phyloP scores from a whole-genome alignment of 2,888 invertebrate species.

The Steinernema scapterisci region DNA sequence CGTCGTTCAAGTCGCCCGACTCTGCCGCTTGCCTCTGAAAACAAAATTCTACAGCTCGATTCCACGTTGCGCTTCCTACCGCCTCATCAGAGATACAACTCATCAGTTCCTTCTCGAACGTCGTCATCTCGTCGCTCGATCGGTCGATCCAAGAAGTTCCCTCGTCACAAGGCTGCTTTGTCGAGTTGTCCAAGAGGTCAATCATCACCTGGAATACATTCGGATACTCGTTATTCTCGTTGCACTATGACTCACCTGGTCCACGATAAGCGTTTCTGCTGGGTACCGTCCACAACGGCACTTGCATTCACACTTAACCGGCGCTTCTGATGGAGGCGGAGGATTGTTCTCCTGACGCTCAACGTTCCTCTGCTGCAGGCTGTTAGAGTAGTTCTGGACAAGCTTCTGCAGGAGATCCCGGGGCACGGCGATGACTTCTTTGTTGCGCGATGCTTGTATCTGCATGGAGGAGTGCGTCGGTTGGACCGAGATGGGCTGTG shows the following conservation, averaged over 20 bases:
- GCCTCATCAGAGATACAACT: conserved; percentile 24
- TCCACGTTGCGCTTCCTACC: too few species aligned
- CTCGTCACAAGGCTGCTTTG: conserved; percentile 30
- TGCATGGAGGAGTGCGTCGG: not conserved
- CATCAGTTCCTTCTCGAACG: conserved; percentile 20
- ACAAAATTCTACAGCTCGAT: not conserved
- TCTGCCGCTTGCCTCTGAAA: conserved; percentile 7
- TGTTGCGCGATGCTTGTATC: not conserved
- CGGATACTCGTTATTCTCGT: not conserved
- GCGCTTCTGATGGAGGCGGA: conserved; percentile 32
- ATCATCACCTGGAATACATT: not conserved
- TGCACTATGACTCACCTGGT: conserved; percentile 40
- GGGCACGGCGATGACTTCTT: conserved; percentile 3
- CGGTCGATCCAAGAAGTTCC: conserved; percentile 23
- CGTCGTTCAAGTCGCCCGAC: not conserved
- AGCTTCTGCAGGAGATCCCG: not conserved
- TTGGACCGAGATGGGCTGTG: not conserved
- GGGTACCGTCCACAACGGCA: conserved; percentile 61
- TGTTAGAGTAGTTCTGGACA: not conserved
- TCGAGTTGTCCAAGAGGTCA: conserved; percentile 35
- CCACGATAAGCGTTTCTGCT: conserved; percentile 58
- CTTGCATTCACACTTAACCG: conserved; percentile 46
- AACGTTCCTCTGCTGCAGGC: not conserved
- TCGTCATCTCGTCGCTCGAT: conserved; percentile 9
- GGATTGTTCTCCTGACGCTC: conserved; percentile 9